Base-by-base conservation (phyloP, 2,888 invertebrate species). In the Drosophila monieri region DNA sequence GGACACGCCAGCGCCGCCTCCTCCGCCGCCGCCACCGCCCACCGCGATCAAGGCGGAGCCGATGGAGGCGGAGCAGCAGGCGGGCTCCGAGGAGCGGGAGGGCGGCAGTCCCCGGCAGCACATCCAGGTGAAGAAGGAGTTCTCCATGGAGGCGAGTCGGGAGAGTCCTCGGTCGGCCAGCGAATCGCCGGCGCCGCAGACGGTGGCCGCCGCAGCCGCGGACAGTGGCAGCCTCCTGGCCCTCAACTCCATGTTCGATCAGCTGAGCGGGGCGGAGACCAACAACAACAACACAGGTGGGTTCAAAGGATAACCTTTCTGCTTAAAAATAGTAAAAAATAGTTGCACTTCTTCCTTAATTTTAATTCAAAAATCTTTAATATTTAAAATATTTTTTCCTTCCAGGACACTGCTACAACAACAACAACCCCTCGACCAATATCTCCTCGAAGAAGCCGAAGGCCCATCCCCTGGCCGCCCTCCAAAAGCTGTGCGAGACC, bases 401-500 rank as follows among this genome's bases (percentile, higher is more conserved):
- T 62, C 0, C 62, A 80, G 80, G 80, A 14, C 85, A 78, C 47
- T 80, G 74, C 46, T 83, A 76, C 52, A 77, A 76, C 61, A 65
- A 76, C 59, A 78, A 73, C 53, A 78, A 67, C 43, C 60, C 47
- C 8, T 14, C 39, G 12, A 78, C 54, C 44, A 62, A 32, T 12
- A 51, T 32, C 25, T 48, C 56, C 0, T 44, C 62, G 2, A 91
- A 91, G 68, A 90, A 90, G 48, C 72, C 88, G 0, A 90, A 90
- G 32, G 95, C 97, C 84, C 98, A 99, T 92, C 99, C 99, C 6
- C 92, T 99, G 80, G 98, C 98, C 18, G 98, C 98, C 1, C 92
- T 99, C 58, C 98, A 99, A 90, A 98, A 98, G 91, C 94, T 99
- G 25, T 97, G 98, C 92, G 98, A 98, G 91, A 98, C 97, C 92